Evolutionary conservation across 1,140 invertebrate species (phyloP).

Genomic region (Augochlora pura): DNA sequence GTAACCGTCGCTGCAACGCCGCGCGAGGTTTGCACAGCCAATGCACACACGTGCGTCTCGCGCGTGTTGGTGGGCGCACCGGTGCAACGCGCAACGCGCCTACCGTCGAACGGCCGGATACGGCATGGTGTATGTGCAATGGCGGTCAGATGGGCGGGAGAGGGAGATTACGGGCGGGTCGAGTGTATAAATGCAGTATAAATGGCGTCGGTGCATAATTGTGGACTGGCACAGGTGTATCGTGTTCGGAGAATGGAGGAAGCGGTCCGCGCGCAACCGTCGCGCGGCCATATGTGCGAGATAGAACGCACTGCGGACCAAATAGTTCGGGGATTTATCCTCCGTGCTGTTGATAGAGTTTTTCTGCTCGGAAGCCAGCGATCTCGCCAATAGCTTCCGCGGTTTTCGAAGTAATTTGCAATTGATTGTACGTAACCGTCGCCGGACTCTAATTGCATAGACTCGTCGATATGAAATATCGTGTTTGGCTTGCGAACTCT

Average conservation of each 20-base stretch:
- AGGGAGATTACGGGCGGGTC: conserved; percentile 14
- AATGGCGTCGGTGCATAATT: conserved; percentile 55
- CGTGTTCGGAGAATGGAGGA: conserved; percentile 30
- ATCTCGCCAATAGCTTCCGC: neutral
- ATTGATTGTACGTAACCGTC: too few species aligned
- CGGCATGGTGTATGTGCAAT: neutral
- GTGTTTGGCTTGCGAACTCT: neutral
- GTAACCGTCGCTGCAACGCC: conserved; percentile 17
- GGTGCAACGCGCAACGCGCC: neutral
- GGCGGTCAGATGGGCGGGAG: conserved; percentile 35
- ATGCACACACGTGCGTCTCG: conserved; percentile 9
- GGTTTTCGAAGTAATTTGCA: neutral
- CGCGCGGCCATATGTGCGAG: conserved; percentile 18
- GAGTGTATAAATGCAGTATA: conserved; percentile 51
- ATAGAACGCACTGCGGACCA: conserved; percentile 19
- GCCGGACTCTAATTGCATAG: neutral
- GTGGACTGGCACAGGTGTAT: conserved; percentile 49
- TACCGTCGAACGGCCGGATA: conserved; percentile 20
- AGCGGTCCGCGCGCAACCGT: conserved; percentile 43
- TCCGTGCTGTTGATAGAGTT: neutral
- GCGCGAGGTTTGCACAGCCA: conserved; percentile 51
- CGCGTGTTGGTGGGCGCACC: neutral
- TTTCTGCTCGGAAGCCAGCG: neutral
- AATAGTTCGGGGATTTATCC: neutral
- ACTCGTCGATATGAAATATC: neutral